Percentiles rank a stretch among this genome's conserved stretches.
Conservation (phyloP, 1,140 invertebrate species). For the Copidosoma floridanum region DNA sequence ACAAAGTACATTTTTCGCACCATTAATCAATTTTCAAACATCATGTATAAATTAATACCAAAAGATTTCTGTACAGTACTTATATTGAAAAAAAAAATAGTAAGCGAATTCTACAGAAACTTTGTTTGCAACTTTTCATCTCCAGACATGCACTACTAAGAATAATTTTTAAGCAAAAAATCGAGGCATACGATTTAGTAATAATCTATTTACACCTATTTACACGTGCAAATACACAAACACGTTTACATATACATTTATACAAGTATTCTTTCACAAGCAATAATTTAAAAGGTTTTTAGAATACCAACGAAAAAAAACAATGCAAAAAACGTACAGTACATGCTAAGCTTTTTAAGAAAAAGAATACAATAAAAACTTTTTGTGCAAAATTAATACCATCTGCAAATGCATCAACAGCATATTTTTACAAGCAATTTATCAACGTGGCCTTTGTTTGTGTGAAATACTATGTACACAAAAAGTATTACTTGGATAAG, state of each 20-base stretch:
- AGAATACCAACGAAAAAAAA: neutral
- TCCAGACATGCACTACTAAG: slow-evolving; percentile 10
- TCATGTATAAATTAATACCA: too few species aligned
- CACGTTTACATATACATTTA: too few species aligned
- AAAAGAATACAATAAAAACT: slow-evolving; percentile 2
- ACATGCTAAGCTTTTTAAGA: slow-evolving; percentile 9
- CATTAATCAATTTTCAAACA: neutral
- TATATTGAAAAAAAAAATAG: too few species aligned
- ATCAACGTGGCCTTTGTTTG: neutral
- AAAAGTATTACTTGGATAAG: too few species aligned
- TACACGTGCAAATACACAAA: neutral
- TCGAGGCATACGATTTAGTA: neutral
- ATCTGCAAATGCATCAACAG: neutral
- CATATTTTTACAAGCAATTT: neutral
- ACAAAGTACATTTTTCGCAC: neutral
- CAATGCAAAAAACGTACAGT: slow-evolving; percentile 15
- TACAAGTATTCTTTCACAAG: neutral
- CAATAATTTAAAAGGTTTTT: neutral
- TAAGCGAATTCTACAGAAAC: neutral
- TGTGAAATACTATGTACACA: neutral
- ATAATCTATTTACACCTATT: neutral
- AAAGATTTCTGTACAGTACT: too few species aligned
- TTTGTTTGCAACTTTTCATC: neutral
- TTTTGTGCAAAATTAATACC: slow-evolving; percentile 1
- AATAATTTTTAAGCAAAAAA: neutral